Base-by-base conservation (phyloP, 2,888 invertebrate species). In the Graphium colonna region DNA sequence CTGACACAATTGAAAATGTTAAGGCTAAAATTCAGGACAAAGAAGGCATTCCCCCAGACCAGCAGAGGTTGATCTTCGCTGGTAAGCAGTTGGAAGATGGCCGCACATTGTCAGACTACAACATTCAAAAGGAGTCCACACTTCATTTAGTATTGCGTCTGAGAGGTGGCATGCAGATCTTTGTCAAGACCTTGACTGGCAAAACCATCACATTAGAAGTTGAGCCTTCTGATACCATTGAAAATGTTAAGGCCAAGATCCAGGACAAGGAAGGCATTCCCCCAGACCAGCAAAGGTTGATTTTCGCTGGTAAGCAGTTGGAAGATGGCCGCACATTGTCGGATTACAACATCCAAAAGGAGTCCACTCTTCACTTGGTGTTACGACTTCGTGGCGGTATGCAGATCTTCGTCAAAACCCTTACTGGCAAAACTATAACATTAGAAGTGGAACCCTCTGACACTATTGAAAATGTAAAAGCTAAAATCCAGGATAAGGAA, bases 211-310 rank as follows among this genome's bases (percentile, higher is more conserved):
- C 60, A 0, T 41, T 60, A 9, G 60, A 60, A 18, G 60, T 60
- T 0, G 60, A 60, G 38, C 49, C 60, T 0, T 53, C 58, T 0
- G 60, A 60, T 47, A 58, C 60, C 5, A 60, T 60, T 50, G 60
- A 60, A 21, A 60, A 60, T 55, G 60, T 60, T 0, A 58, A 60
- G 16, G 60, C 60, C 2, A 60, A 60, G 17, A 60, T 60, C 15
- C 60, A 60, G 15, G 60, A 60, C 21, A 60, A 60, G n/a, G 60
- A 60, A 17, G 60, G 60, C 7, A 60, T 60, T 21, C 60, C 60
- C 26, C 58, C 60, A 48, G 60, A 60, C 16, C 60, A 60, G 41
- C 60, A 60, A 38, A 12, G 60, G 3, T 39, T 60, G 0, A 60
- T 60, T 46, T 60, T 60, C 39, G 60, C 60, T 8, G 58, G 60